Evolutionary conservation across 2,113 vertebrate genomes (phyloP).

Genomic region (Leucosticte australis): DNA sequence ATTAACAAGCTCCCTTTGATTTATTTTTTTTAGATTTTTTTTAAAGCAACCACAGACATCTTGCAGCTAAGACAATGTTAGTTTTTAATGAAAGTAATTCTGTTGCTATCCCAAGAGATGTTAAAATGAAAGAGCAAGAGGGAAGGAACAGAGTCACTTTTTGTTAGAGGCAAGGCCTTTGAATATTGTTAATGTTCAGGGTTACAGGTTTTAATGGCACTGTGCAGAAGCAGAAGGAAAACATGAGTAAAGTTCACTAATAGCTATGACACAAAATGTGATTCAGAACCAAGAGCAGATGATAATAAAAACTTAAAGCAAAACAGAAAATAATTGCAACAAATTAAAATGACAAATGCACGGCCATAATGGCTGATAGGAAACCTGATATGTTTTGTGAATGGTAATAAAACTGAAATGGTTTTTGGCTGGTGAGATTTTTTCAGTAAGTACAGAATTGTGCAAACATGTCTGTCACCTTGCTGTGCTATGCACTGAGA

Average conservation of each 20-base stretch:
- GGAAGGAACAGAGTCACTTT: constrained; percentile 24
- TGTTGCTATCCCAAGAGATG: constrained; percentile 59
- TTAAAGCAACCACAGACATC: constrained; percentile 92
- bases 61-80: constrained; percentile 66
- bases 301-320: constrained; percentile 42
- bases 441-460: constrained; percentile 54
- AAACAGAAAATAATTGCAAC: constrained; percentile 71
- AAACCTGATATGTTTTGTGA: constrained; percentile 75
- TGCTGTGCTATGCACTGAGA: neutral
- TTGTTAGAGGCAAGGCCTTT: constrained; percentile 81
- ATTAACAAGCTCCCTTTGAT: constrained; percentile 23
- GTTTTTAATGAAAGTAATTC: constrained; percentile 66
- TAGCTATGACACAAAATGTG: constrained; percentile 29
- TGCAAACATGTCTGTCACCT: constrained; percentile 58
- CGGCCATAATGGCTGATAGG: constrained; percentile 76
- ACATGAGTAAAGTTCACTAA: constrained; percentile 47
- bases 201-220: constrained; percentile 75
- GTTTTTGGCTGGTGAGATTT: constrained; percentile 5
- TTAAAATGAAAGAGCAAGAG: constrained; percentile 42
- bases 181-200: constrained; percentile 67
- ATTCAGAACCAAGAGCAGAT: constrained; percentile 52
- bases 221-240: constrained; percentile 52
- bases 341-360: constrained; percentile 77
- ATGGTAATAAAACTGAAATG: constrained; percentile 41
- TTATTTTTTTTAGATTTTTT: constrained; percentile 67